Evolutionary conservation across 30 jellyfish, hydroid and myxozoan species (phyloP), one percentile per base, ranked within the genome.

Genomic region (Aurelia coerulea): DNA sequence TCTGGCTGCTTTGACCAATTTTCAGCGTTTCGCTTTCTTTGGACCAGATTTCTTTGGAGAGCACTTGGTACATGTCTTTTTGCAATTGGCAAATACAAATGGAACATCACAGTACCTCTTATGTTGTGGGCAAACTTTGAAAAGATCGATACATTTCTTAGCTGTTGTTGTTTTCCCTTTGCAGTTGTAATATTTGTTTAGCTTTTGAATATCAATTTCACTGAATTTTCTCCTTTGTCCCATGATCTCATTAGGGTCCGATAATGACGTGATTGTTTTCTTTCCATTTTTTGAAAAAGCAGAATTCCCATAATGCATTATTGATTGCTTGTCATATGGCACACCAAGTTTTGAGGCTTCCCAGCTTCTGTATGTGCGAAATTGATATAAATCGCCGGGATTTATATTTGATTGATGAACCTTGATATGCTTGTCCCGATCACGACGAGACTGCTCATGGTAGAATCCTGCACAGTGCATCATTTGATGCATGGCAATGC

Each of bases 301-400:
- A 54, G 60, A 93, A 96, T 88, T 93, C 77, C 97, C 97, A 68
- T 93, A 93, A 80, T 93, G 98, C 98, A 93, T 93, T 18, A 93
- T 82, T 29, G 95, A 79, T 37, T 66, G 51, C 88, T 87, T 93
- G 64, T 93, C 98, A 29, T 93, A 93, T 4, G 93, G 82, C 14
- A 71, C 93, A 9, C 93, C 96, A 10, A 87, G 86, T 0, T 96
- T 93, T 39, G 92, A 76, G 8, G 98, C 98, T 63, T 83, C 80
- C 1, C 98, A 97, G 1, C 39, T 73, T 65, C 98, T 79, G 84
- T 93, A 93, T 78, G 58, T 88, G 62, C 68, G 79, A 89, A 93
- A 93, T 58, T 93, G 88, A 88, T 87, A 52, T 72, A 68, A 85
- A 80, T 29, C 90, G 96, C 80, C 29, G 29, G 56, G 56, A 63